phyloP scores from a whole-genome alignment of 37 sponge, comb jelly and placozoan genomes.

The Petrosia ficiformis region DNA sequence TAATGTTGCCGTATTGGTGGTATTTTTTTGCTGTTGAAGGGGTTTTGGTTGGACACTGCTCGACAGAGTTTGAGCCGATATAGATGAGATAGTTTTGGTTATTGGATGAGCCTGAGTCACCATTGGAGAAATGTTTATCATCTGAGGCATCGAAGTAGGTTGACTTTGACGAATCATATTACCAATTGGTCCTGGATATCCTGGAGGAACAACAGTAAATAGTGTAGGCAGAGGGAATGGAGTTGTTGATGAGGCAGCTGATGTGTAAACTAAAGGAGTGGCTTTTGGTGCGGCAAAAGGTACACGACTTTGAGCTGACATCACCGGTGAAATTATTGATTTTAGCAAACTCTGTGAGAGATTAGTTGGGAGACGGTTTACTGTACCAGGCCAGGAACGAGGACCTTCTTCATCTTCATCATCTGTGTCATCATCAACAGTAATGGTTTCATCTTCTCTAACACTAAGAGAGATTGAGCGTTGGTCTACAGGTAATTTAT shows the following conservation, averaged over 20 bases:
- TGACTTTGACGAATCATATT: neutral
- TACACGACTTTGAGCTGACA: neutral
- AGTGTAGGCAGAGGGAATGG: slow-evolving; percentile 22
- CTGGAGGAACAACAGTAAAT: slow-evolving; percentile 26
- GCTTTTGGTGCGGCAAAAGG: neutral
- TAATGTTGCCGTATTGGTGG: slow-evolving; percentile 19
- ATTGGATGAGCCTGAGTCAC: neutral
- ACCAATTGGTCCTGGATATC: neutral
- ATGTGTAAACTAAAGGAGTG: slow-evolving; percentile 5
- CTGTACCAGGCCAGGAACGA: slow-evolving; percentile 13
- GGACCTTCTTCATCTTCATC: slow-evolving; percentile 1
- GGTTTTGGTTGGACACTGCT: neutral
- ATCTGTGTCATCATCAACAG: neutral
- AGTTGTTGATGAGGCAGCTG: neutral
- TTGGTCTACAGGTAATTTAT: neutral
- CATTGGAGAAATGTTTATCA: neutral
- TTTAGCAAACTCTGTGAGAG: neutral
- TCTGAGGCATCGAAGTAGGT: neutral
- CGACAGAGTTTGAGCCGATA: neutral
- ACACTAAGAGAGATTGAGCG: neutral
- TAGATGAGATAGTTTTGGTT: slow-evolving; percentile 13
- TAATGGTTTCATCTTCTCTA: neutral
- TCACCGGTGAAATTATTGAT: neutral
- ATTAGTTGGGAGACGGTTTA: neutral
- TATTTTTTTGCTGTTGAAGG: too few relatives aligned